These are phyloP conservation scores for Argyresthia goedartella DNA, from an alignment of 2,888 invertebrate genomes.

Conservation along the genomic window DNA sequence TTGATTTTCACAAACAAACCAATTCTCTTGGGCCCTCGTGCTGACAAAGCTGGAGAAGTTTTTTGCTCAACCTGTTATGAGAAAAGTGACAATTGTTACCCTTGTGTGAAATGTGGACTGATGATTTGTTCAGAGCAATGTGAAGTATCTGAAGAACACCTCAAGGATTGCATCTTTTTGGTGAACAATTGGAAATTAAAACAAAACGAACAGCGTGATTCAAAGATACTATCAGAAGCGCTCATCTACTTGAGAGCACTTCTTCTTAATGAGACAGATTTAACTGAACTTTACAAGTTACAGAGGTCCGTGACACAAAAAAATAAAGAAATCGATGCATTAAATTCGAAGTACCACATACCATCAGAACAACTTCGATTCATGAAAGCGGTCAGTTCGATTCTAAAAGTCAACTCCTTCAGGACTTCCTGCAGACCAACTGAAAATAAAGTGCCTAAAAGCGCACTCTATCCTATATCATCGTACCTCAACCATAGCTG, in stretches of 20 bases:
- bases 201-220: conserved; percentile 15
- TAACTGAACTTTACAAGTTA: conserved; percentile 50
- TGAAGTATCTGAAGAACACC: conserved; percentile 64
- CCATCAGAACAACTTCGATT: conserved; percentile 60
- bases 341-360: conserved; percentile 52
- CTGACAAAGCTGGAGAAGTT: conserved; percentile 54
- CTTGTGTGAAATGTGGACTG: conserved; percentile 75
- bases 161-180: conserved; percentile 73
- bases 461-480: conserved; percentile 76
- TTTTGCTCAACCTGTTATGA: conserved; percentile 76
- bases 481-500: conserved; percentile 78
- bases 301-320: conserved; percentile 46
- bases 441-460: conserved; percentile 45
- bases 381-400: conserved; percentile 62
- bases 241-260: conserved; percentile 40
- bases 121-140: conserved; percentile 76
- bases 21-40: conserved; percentile 75
- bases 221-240: conserved; percentile 23
- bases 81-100: conserved; percentile 29
- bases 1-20: conserved; percentile 78
- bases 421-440: conserved; percentile 51
- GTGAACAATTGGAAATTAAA: conserved; percentile 53
- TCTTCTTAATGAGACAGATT: conserved; percentile 40
- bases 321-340: conserved; percentile 58
- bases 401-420: conserved; percentile 76